Evolutionary conservation across 2,888 invertebrate genomes (phyloP).

Genomic region (Conchocele bisecta): DNA sequence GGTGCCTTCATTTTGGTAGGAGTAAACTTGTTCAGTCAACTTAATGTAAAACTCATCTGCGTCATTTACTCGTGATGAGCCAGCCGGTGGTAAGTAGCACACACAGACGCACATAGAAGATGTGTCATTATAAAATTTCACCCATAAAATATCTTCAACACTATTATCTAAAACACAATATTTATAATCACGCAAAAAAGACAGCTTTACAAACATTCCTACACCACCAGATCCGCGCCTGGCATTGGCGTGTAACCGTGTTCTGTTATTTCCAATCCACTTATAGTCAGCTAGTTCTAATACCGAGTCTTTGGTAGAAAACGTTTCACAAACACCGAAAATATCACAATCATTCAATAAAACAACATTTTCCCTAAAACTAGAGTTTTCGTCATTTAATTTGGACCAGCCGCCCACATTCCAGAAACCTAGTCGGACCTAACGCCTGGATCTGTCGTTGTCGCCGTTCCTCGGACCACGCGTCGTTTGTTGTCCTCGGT

Average conservation of each 20-base stretch:
- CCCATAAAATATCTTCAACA: conserved; percentile 8
- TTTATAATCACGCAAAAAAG: background rate
- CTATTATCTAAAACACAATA: background rate
- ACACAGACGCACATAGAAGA: conserved; percentile 1
- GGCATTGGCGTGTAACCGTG: background rate
- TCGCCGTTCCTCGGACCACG: too few species aligned
- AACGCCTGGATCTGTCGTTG: too few species aligned
- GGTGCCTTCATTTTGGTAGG: conserved; percentile 20
- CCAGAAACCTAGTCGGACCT: conserved; percentile 7
- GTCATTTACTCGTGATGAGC: background rate
- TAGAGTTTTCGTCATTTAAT: conserved; percentile 12
- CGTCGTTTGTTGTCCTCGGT: too few species aligned
- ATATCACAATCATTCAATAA: conserved; percentile 9
- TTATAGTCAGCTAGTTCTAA: conserved; percentile 9
- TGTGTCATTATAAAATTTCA: background rate
- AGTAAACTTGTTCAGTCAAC: conserved; percentile 10
- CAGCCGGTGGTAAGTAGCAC: background rate
- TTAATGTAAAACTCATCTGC: background rate
- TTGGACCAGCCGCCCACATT: conserved; percentile 11
- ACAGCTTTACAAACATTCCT: conserved; percentile 6
- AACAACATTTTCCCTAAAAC: conserved; percentile 9
- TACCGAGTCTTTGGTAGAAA: background rate
- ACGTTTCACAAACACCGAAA: conserved; percentile 10
- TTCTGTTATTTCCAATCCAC: conserved; percentile 2
- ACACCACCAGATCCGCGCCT: conserved; percentile 4